Evolutionary conservation across 2,888 invertebrate species (phyloP).

Genomic region (Caenorhabditis virilis): DNA sequence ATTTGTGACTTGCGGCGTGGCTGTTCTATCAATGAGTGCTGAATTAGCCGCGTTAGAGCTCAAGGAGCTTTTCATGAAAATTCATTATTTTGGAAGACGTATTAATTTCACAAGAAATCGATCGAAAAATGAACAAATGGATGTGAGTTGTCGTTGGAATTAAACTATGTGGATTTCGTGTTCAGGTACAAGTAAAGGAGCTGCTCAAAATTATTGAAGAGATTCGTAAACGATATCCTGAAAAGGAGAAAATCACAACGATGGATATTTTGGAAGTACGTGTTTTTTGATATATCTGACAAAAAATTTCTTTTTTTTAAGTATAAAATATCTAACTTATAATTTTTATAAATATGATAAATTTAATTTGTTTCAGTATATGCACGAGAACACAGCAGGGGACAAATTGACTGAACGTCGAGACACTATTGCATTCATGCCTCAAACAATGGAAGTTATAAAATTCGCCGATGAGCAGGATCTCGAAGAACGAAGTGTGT

Average conservation of each 20-base stretch:
- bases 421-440: slow-evolving; percentile 68
- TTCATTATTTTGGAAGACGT: slow-evolving; percentile 64
- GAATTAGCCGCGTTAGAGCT: slow-evolving; percentile 67
- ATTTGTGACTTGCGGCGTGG: slow-evolving; percentile 68
- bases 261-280: slow-evolving; percentile 62
- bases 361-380: slow-evolving; percentile 65
- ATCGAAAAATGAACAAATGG: slow-evolving; percentile 59
- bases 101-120: slow-evolving; percentile 64
- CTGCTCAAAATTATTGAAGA: slow-evolving; percentile 67
- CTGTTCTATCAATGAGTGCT: slow-evolving; percentile 68
- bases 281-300: background rate
- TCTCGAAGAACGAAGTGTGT: slow-evolving; percentile 49
- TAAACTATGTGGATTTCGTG: slow-evolving; percentile 1
- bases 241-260: slow-evolving; percentile 65
- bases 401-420: slow-evolving; percentile 54
- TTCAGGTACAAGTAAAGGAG: slow-evolving; percentile 63
- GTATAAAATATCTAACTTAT: too few species aligned
- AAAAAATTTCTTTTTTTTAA: too few species aligned
- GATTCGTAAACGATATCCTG: slow-evolving; percentile 63
- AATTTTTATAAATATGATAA: too few species aligned
- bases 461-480: slow-evolving; percentile 60
- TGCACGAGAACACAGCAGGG: slow-evolving; percentile 54
- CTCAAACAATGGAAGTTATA: slow-evolving; percentile 53
- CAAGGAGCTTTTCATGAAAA: slow-evolving; percentile 66
- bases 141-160: slow-evolving; percentile 29